Evolutionary conservation across 2,888 invertebrate species (phyloP), one percentile per base, ranked within the genome.

Genomic region (Drosophila tanythrix): DNA sequence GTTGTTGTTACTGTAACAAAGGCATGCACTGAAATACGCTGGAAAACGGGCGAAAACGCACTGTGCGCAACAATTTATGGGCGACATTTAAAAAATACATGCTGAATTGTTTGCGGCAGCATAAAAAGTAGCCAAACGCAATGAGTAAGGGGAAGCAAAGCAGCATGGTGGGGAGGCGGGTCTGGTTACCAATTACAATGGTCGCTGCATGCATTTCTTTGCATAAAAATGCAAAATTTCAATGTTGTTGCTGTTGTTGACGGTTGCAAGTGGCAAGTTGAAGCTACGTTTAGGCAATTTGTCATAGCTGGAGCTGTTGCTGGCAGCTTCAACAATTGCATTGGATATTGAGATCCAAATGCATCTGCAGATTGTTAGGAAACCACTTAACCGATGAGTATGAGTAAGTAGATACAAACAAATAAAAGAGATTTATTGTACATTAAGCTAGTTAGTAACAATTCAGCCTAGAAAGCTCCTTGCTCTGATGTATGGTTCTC

Each of bases 21-120:
- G 84, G 78, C 81, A 78, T 80, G 70, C 83, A 70, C 73, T 71
- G 76, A 86, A 83, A 88, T 81, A 90, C 83, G 76, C 89, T 82
- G 81, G 69, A 81, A 83, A 81, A 79, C 70, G 64, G 76, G 76
- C 67, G 72, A 76, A 86, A 88, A 84, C 90, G 90, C 86, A 90
- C 84, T 70, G 90, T 59, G 87, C 77, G 76, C 84, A 90, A 81
- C 84, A 88, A 88, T 88, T 88, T 88, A 88, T 88, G 90, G 79
- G 88, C 82, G 90, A 88, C 90, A 90, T 90, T 90, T 80, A 90
- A 87, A 79, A 87, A 84, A 88, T 80, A 86, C 85, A 85, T 74
- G 72, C 85, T 76, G 85, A 82, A 87, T 85, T 85, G 85, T 85
- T 85, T 85, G 85, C 88, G 88, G 85, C 85, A 81, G 85, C 79